These are phyloP conservation scores for Tortricodes alternella DNA, from an alignment of 2,888 invertebrate genomes.

Conservation along the genomic window DNA sequence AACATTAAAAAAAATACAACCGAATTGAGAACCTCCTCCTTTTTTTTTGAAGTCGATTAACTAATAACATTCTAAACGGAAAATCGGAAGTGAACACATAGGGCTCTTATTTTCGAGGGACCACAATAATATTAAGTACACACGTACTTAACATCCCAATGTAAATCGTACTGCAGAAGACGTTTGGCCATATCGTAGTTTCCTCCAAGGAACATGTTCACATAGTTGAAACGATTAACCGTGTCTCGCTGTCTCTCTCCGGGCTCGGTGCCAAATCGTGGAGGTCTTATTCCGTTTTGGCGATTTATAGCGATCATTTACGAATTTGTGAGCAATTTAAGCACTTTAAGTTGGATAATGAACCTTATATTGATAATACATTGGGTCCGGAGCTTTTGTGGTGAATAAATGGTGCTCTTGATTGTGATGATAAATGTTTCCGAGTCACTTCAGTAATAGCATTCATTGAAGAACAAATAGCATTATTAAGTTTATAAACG, in stretches of 20 bases:
- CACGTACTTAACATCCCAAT: constrained; percentile 16
- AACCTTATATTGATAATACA: background rate
- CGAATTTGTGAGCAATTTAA: constrained; percentile 44
- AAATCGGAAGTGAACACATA: no score
- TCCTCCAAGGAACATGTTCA: constrained; percentile 6
- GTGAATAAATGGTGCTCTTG: background rate
- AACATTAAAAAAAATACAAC: no score
- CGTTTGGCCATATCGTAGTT: background rate
- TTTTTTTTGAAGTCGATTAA: no score
- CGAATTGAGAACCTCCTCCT: no score
- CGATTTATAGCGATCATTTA: constrained; percentile 65
- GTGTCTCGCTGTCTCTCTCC: constrained; percentile 1
- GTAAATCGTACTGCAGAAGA: constrained; percentile 8
- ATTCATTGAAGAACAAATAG: no score
- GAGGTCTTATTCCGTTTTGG: constrained; percentile 34
- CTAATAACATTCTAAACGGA: no score
- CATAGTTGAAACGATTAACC: constrained; percentile 25
- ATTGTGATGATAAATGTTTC: no score
- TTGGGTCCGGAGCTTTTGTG: background rate
- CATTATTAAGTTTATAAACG: no score
- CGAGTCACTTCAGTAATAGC: no score
- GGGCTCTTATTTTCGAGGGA: no score
- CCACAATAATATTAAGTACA: constrained; percentile 16
- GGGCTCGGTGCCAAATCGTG: constrained; percentile 34
- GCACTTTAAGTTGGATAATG: background rate